These are phyloP conservation scores for Micoletzkya japonica DNA, from an alignment of 2,888 invertebrate species.

Conservation along the genomic window DNA sequence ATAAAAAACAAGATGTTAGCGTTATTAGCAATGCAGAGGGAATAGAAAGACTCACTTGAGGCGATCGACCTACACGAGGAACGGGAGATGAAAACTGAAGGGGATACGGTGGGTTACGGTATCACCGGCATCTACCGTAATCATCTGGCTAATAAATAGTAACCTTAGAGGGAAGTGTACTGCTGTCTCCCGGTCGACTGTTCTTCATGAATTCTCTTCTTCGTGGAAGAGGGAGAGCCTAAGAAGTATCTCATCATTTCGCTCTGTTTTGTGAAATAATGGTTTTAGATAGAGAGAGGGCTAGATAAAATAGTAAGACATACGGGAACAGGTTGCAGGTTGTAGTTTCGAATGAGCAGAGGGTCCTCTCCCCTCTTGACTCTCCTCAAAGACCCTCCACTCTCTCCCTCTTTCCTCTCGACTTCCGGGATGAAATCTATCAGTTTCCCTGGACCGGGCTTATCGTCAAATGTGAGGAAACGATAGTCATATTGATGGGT, in stretches of 20 bases:
- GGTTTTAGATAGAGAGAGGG: background rate
- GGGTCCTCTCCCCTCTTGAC: slow-evolving; percentile 3
- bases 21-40: too few species aligned
- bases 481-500: slow-evolving; percentile 32
- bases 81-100: background rate
- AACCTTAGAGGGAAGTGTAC: slow-evolving; percentile 24
- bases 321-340: slow-evolving; percentile 3
- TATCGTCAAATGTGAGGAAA: slow-evolving; percentile 43
- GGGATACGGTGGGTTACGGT: background rate
- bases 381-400: background rate
- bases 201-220: slow-evolving; percentile 5
- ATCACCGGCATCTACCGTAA: too few species aligned
- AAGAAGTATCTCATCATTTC: background rate
- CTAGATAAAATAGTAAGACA: background rate
- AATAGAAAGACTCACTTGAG: background rate
- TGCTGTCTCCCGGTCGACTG: background rate
- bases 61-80: slow-evolving; percentile 9
- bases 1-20: too few species aligned
- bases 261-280: background rate
- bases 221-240: background rate
- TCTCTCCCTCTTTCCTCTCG: slow-evolving; percentile 18
- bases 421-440: slow-evolving; percentile 60
- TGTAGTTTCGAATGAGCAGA: slow-evolving; percentile 8
- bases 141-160: background rate
- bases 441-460: slow-evolving; percentile 51